Percentiles rank a stretch among this genome's conserved stretches.
Conservation (phyloP, 2,888 invertebrate genomes). For the Caradrina clavipalpis region DNA sequence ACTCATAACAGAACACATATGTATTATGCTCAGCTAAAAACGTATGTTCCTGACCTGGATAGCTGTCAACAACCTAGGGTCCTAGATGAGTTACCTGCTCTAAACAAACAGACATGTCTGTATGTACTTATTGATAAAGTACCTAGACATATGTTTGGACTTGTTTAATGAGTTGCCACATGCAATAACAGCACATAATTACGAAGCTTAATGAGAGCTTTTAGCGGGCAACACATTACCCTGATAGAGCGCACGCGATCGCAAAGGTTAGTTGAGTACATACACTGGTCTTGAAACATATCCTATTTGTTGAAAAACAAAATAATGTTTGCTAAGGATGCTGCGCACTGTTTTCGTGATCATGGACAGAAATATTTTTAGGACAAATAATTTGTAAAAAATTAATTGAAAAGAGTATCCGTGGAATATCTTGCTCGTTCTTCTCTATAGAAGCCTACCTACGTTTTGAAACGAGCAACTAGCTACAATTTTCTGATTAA, state of each 20-base stretch:
- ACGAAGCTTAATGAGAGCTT: conserved; percentile 63
- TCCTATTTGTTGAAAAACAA: neutral
- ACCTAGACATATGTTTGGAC: conserved; percentile 32
- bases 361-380: too few relatives aligned
- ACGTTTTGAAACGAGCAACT: too few relatives aligned
- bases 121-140: conserved; percentile 38
- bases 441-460: too few relatives aligned
- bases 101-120: conserved; percentile 18
- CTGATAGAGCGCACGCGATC: conserved; percentile 59
- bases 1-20: neutral
- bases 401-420: too few relatives aligned
- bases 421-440: too few relatives aligned
- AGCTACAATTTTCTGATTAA: too few relatives aligned
- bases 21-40: conserved; percentile 4
- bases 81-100: conserved; percentile 8
- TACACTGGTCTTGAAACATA: neutral
- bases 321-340: neutral
- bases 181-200: conserved; percentile 60
- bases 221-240: conserved; percentile 51
- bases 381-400: too few relatives aligned
- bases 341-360: neutral
- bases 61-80: conserved; percentile 6
- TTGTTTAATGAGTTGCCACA: conserved; percentile 51
- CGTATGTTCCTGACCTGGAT: neutral
- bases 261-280: conserved; percentile 42